Conservation (phyloP, 1,140 invertebrate species). For the Dicyema japonicum region DNA sequence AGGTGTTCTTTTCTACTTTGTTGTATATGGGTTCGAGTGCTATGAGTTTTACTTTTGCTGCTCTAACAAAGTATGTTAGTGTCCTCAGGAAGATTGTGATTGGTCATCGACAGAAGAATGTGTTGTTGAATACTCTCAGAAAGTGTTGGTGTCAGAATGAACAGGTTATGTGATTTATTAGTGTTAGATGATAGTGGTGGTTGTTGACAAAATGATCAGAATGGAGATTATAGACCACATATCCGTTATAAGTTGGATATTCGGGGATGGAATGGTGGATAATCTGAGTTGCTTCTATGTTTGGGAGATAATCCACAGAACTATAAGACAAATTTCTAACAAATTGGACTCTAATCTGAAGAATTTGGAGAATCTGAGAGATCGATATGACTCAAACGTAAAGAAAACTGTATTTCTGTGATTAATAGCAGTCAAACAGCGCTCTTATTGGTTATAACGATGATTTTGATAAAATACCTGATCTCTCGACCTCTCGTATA, state of each 20-base stretch:
- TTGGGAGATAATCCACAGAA: constrained; percentile 83
- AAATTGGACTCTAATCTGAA: too few species aligned
- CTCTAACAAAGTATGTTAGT: constrained; percentile 52
- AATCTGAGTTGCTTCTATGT: constrained; percentile 34
- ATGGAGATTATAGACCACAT: constrained; percentile 80
- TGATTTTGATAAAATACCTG: too few species aligned
- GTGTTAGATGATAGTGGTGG: constrained; percentile 64
- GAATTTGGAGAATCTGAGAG: too few species aligned
- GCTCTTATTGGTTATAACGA: too few species aligned
- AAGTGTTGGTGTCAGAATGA: too few species aligned
- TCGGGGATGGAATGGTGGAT: constrained; percentile 20
- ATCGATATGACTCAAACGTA: too few species aligned
- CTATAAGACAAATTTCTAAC: constrained; percentile 63
- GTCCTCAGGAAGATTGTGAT: too few species aligned
- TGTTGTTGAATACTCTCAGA: constrained; percentile 2
- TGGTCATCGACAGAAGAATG: constrained; percentile 1
- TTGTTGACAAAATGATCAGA: constrained; percentile 81
- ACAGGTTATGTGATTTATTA: too few species aligned
- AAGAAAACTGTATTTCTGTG: too few species aligned
- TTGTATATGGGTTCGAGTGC: constrained; percentile 70
- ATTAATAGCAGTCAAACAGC: too few species aligned
- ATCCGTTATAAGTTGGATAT: constrained; percentile 86
- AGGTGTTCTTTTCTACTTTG: constrained; percentile 73
- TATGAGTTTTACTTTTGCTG: constrained; percentile 82
- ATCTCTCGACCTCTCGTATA: too few species aligned